Conservation (phyloP, 2,113 vertebrate genomes). For the Microcebus ravelobensis region DNA sequence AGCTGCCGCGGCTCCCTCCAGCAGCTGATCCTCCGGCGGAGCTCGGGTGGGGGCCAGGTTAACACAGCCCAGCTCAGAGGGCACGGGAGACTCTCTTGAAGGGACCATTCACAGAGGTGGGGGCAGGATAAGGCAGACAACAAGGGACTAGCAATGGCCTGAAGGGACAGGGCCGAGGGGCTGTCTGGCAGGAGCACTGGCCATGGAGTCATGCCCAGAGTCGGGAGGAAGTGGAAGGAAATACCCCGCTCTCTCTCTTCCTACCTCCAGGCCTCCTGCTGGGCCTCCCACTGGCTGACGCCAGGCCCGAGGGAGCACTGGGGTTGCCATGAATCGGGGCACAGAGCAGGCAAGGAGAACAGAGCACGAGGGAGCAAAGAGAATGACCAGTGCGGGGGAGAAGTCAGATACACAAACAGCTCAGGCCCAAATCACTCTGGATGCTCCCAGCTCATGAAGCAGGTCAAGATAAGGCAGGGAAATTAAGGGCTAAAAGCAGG, state of each 20-base stretch:
- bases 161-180: background rate
- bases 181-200: background rate
- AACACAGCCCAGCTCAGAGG: background rate
- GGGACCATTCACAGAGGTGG: background rate
- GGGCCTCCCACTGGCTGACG: background rate
- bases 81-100: background rate
- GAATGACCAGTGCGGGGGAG: background rate
- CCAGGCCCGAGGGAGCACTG: rapidly evolving
- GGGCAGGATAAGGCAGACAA: too few species aligned
- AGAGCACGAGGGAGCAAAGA: background rate
- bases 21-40: background rate
- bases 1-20: background rate
- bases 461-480: background rate
- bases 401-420: background rate
- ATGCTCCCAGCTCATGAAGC: background rate
- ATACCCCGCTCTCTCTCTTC: background rate
- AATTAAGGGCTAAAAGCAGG: background rate
- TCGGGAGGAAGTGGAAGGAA: background rate
- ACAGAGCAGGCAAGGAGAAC: background rate
- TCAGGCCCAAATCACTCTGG: background rate
- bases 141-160: background rate
- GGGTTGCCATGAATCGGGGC: background rate
- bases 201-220: background rate
- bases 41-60: background rate
- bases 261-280: background rate